Evolutionary conservation across 2,797 vertebrate species (phyloP), one percentile per base, ranked within the genome.

Genomic region (Acanthurus lineatus): DNA sequence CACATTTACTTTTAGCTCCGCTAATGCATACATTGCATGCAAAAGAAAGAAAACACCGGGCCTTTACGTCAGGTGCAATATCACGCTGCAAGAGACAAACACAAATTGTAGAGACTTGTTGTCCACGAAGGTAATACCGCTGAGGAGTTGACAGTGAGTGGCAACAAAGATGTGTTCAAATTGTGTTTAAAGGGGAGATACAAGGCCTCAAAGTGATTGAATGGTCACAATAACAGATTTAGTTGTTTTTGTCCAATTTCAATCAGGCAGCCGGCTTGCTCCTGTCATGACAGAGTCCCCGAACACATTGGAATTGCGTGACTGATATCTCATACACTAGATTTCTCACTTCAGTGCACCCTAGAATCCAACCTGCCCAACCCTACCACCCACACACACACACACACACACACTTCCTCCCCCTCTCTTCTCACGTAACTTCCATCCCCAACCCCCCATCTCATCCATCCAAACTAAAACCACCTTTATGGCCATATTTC

Each of bases 271-370:
- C 69, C 4, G 54, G 73, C 76, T 78, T 69, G 85, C 81, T 87
- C 83, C 81, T 87, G 80, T 86, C 69, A 48, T 73, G 71, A 84
- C 84, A 79, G 81, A 63, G 75, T 91, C 82, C 84, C 59, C 83
- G 72, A 61, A 83, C 82, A 60, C 86, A 79, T 66, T 86, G 84
- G 70, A 85, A 86, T 86, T 86, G 88, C 40, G 75, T 89, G 91
- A 90, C 83, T 91, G 87, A 89, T 92, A 92, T 86, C 86, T 91
- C 87, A 90, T 81, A 89, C 81, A 79, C 76, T 83, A 75, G 73
- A 92, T 92, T 92, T 92, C 82, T 90, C 90, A 90, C 89, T 85
- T 88, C 88, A 88, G 59, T 88, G 88, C 90, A 87, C 85, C 78
- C 82, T 70, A 82, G 84, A 87, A 89, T 81, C 84, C 81, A 91